A percentile compares a stretch with the other conserved stretches of the same genome.
These are phyloP conservation scores for Gastracanthus pulcherrimus DNA, from an alignment of 2,888 invertebrate species.

Conservation along the genomic window DNA sequence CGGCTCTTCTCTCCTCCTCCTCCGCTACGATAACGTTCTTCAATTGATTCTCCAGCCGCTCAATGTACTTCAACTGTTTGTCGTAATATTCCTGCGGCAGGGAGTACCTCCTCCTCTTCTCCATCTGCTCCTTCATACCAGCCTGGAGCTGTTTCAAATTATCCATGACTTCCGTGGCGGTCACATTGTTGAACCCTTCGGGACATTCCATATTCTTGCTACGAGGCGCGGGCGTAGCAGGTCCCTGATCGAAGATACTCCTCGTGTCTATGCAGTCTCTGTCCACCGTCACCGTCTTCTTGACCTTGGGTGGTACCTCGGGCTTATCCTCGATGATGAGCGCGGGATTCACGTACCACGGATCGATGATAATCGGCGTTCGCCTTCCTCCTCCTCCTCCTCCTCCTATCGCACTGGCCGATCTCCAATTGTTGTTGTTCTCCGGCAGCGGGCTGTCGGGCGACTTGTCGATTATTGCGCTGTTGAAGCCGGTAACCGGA, in stretches of 20 bases:
- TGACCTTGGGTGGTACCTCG: slow-evolving; percentile 65
- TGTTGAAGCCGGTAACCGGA: slow-evolving; percentile 70
- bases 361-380: too few relatives aligned
- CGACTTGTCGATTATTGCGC: slow-evolving; percentile 72
- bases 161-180: slow-evolving; percentile 66
- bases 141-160: slow-evolving; percentile 68
- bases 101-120: slow-evolving; percentile 62
- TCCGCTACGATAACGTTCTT: slow-evolving; percentile 69
- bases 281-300: slow-evolving; percentile 68
- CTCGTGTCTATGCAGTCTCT: slow-evolving; percentile 73
- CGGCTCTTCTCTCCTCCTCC: slow-evolving; percentile 67
- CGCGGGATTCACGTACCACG: slow-evolving; percentile 70
- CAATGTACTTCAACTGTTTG: slow-evolving; percentile 69
- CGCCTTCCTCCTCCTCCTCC: too few relatives aligned
- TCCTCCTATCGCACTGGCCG: too few relatives aligned
- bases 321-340: slow-evolving; percentile 70
- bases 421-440: neutral
- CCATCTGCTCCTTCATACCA: slow-evolving; percentile 58
- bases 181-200: slow-evolving; percentile 64
- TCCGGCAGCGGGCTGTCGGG: neutral
- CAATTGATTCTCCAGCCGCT: slow-evolving; percentile 69
- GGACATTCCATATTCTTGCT: too few relatives aligned
- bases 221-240: neutral
- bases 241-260: slow-evolving; percentile 72
- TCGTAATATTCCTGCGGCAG: slow-evolving; percentile 68